Conservation (phyloP, 2,113 vertebrate genomes). For the Pedetes capensis region DNA sequence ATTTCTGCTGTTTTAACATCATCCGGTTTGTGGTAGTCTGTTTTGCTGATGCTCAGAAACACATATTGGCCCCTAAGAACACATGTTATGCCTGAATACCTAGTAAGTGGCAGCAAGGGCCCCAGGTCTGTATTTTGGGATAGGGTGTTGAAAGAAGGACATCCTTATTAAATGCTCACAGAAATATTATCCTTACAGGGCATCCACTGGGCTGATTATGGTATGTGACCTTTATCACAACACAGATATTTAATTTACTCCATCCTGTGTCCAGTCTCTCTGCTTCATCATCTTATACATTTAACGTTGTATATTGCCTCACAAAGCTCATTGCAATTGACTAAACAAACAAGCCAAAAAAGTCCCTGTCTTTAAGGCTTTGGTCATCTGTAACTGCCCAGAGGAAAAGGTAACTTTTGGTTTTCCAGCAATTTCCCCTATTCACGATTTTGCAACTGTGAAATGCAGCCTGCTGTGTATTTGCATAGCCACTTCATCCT, state of each 20-base stretch:
- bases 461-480: neutral
- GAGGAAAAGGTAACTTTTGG: slow-evolving; percentile 39
- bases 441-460: slow-evolving; percentile 45
- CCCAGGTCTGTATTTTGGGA: neutral
- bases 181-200: neutral
- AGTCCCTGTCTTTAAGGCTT: neutral
- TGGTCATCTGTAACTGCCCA: slow-evolving; percentile 50
- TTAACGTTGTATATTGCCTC: neutral
- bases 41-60: neutral
- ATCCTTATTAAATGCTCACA: too few relatives aligned
- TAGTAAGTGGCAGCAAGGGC: neutral
- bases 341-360: neutral
- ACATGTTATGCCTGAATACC: neutral
- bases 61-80: neutral
- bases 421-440: slow-evolving; percentile 41
- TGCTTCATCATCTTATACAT: neutral
- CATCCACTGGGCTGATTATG: neutral
- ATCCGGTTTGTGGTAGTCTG: neutral
- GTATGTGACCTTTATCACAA: neutral
- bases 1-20: neutral
- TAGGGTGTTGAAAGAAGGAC: neutral
- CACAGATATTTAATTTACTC: neutral
- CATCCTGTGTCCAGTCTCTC: neutral
- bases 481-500: slow-evolving; percentile 61
- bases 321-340: neutral